These are phyloP conservation scores for Ophioninae sp. DNA, from an alignment of 2,888 invertebrate species.

Conservation along the genomic window DNA sequence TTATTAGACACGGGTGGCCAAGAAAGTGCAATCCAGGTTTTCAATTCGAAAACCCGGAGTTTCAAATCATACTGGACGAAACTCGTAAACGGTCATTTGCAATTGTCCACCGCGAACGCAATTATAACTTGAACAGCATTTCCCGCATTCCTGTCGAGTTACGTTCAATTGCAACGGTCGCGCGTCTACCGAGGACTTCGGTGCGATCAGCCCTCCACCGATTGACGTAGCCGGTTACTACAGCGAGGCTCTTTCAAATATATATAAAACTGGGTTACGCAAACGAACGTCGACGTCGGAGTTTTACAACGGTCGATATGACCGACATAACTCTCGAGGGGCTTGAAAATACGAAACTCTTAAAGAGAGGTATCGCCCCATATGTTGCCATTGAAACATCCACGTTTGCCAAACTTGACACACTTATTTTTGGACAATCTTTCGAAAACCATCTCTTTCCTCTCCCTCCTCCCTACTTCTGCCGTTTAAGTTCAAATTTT, in stretches of 20 bases:
- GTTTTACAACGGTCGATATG: constrained; percentile 14
- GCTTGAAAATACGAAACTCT: constrained; percentile 3
- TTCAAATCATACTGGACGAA: background rate
- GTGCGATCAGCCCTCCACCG: constrained; percentile 20
- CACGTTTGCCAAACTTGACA: too few species aligned
- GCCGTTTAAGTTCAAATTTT: too few species aligned
- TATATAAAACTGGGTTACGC: constrained; percentile 34
- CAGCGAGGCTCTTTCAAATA: background rate
- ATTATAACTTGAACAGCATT: constrained; percentile 51
- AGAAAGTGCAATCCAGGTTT: too few species aligned
- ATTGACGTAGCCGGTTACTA: background rate
- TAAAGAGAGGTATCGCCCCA: too few species aligned
- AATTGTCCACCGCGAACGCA: constrained; percentile 39
- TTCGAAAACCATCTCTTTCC: too few species aligned
- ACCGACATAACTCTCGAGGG: background rate
- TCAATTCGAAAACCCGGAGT: constrained; percentile 18
- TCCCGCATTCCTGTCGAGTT: too few species aligned
- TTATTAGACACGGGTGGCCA: too few species aligned
- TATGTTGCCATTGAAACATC: too few species aligned
- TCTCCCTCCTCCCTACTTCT: too few species aligned
- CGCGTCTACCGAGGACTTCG: too few species aligned
- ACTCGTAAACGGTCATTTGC: constrained; percentile 38
- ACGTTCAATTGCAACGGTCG: background rate
- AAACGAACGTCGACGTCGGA: constrained; percentile 5
- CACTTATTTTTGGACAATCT: too few species aligned